Evolutionary conservation across 2,888 invertebrate species (phyloP), one percentile per base, ranked within the genome.

Genomic region (Hoplodrina ambigua): DNA sequence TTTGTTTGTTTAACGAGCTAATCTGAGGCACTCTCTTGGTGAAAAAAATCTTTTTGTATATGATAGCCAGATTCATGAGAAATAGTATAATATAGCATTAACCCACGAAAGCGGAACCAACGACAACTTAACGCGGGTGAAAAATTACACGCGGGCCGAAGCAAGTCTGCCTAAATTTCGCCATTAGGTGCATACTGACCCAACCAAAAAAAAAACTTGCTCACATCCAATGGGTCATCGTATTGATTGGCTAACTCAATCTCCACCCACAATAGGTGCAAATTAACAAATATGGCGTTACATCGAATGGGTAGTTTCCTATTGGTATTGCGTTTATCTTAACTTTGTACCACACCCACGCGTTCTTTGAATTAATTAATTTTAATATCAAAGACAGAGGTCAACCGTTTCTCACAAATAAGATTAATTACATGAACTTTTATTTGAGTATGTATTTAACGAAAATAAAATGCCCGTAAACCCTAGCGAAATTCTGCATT

Each of bases 271-370:
- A 67, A 64, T 46, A 58, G 44, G 44, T 11, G 59, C 41, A 73
- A 76, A 79, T 83, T 66, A 76, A 60, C 63, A 53, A 76, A 77
- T 62, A 69, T 50, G 50, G 59, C 37, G 66, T 78, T 72, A 74
- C 56, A 58, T 62, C 49, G 63, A 0, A 30, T 30, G 56, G 17
- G 15, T 41, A 55, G 10, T 60, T 70, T 80, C 52, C 50, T n/a
- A 50, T 54, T 19, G 20, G 49, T 50, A 25, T 62, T 64, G 44
- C 54, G 7, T 58, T 50, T 54, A 52, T 56, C 19, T 50, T 49
- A 33, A 46, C 44, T 65, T 78, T 69, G n/a, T 30, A 17, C 10
- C 44, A 30, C 65, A 49, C 72, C 69, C 50, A 68, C 67, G 50
- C 63, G 41, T 41, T 59, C 3, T 56, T 56, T 46, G 20, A 19